Evolutionary conservation across 2,888 invertebrate species (phyloP).

Genomic region (Bembecia ichneumoniformis): DNA sequence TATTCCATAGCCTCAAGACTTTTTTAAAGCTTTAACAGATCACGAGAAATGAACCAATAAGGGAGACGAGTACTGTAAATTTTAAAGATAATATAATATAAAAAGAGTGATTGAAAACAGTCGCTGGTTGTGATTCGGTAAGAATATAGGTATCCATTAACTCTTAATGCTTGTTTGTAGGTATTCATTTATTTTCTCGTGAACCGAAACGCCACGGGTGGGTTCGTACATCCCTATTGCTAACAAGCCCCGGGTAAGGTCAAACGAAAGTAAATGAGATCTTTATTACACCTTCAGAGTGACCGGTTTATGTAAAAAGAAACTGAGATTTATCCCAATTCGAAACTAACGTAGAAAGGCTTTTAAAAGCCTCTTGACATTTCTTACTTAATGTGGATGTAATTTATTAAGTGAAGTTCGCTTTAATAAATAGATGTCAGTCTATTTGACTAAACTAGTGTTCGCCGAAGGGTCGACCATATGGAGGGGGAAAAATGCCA

Average conservation of each 20-base stretch:
- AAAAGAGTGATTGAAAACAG: no score
- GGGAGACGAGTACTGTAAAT: no score
- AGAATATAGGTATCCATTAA: no score
- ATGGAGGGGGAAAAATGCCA: no score
- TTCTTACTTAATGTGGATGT: conserved; percentile 22
- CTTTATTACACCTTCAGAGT: conserved; percentile 40
- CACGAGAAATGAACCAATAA: no score
- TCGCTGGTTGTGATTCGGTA: no score
- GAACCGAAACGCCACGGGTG: not conserved
- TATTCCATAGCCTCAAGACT: no score
- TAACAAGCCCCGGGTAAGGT: conserved; percentile 29
- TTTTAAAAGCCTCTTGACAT: conserved; percentile 27
- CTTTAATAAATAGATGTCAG: not conserved
- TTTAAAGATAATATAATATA: no score
- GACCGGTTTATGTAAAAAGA: conserved; percentile 49
- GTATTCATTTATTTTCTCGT: no score
- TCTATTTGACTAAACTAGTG: not conserved
- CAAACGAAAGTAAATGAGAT: conserved; percentile 44
- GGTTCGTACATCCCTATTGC: conserved; percentile 32
- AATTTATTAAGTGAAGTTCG: conserved; percentile 27
- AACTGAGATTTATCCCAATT: conserved; percentile 50
- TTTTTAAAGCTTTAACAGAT: no score
- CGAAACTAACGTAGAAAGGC: conserved; percentile 28
- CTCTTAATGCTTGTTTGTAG: no score
- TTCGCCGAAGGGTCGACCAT: no score